Conservation (phyloP, 2,113 vertebrate genomes). For the Xenopus tropicalis region UCB_Xtro_10.0 CM004448.2:95095501-95096000, state of each 20-base stretch:
- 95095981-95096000: slow-evolving; percentile 24
- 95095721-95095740: neutral
- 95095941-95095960: slow-evolving; percentile 41
- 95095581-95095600: no score
- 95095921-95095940: slow-evolving; percentile 33
- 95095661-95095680: no score
- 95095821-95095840: slow-evolving; percentile 14
- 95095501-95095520: no score
- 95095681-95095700: neutral
- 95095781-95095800: slow-evolving; percentile 14
- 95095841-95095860: slow-evolving; percentile 11
- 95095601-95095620: no score
- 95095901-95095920: slow-evolving; percentile 26
- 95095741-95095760: neutral
- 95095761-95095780: slow-evolving; percentile 7
- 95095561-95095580: no score
- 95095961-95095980: slow-evolving; percentile 26
- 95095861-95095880: slow-evolving; percentile 27
- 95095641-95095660: no score
- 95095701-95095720: neutral
- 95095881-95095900: slow-evolving; percentile 30
- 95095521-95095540: no score
- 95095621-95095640: no score
- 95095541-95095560: no score
- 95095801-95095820: slow-evolving; percentile 13